Base-by-base conservation (phyloP, 1,140 invertebrate genomes). In the Drosophila orena region DNA sequence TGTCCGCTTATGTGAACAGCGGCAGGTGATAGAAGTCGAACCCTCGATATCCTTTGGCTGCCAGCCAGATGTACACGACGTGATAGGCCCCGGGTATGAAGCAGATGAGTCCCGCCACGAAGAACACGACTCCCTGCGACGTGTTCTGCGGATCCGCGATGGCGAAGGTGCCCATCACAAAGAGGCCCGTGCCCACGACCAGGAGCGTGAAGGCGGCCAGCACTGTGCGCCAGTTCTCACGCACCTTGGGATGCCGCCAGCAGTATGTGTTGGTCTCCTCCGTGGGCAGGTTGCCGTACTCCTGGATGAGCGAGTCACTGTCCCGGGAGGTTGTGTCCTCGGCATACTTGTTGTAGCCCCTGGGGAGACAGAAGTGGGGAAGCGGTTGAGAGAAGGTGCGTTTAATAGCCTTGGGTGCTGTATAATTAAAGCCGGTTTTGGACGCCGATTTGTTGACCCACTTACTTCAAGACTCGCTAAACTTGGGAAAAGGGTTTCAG, bases 221-320 rank as follows among this genome's bases (percentile, higher is more conserved):
- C 4, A 97, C 96, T 75, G 97, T 96, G 90, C 96, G 95, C 96
- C 96, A 97, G 90, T 97, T 97, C 90, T 97, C 96, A 74, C 94
- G 93, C 24, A 97, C 95, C 93, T 97, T 97, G 2, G 96, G 96
- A 92, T 97, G 96, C 44, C 95, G 94, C 94, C 96, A 96, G 93
- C 96, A 97, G 65, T 96, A 95, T 91, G 92, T 92, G 62, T 91
- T 93, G 22, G 93, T 92, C 65, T 94, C 94, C 75, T 95, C 94
- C 60, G 94, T 93, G 56, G 91, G 93, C 35, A 94, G 93, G 85
- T 94, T 94, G 15, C 95, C 94, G 91, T 95, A 95, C 92, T 96
- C 95, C 84, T 96, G 95, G 71, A 97, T 97, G 15, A 97, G 93
- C 1, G 96, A 97, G 91, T 97, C 96, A 50, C 95, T 96, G 89